These are phyloP conservation scores for Diorhabda carinulata DNA, from an alignment of 1,140 invertebrate genomes.

Conservation along the genomic window DNA sequence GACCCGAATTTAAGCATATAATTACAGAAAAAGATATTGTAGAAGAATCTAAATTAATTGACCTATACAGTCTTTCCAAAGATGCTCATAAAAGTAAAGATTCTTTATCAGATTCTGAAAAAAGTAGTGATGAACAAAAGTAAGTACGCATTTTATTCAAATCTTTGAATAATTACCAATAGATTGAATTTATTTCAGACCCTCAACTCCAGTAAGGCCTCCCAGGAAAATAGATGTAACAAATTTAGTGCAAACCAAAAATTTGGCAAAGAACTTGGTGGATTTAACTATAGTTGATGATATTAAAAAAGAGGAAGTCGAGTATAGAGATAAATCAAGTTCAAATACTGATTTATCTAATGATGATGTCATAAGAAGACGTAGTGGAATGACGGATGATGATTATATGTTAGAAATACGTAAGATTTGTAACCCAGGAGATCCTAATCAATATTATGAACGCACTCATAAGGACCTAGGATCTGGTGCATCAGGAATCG, in stretches of 20 bases:
- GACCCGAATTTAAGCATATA: conserved; percentile 67
- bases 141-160: not conserved
- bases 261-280: conserved; percentile 37
- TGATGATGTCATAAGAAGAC: conserved; percentile 30
- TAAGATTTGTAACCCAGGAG: conserved; percentile 69
- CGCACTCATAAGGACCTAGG: conserved; percentile 80
- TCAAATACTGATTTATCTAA: conserved; percentile 23
- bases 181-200: conserved; percentile 6
- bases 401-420: conserved; percentile 81
- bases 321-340: conserved; percentile 20
- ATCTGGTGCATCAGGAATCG: conserved; percentile 84
- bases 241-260: conserved; percentile 34
- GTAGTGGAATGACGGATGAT: conserved; percentile 61
- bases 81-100: conserved; percentile 62
- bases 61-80: conserved; percentile 66
- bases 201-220: conserved; percentile 19
- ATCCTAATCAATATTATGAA: conserved; percentile 77
- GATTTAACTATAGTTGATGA: conserved; percentile 42
- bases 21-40: conserved; percentile 72
- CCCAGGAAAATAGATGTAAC: conserved; percentile 29
- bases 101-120: conserved; percentile 47
- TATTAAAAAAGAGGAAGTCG: conserved; percentile 36
- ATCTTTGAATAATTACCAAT: conserved; percentile 6
- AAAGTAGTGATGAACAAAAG: not conserved
- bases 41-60: conserved; percentile 74